A percentile compares a stretch with the other conserved stretches of the same genome.
Evolutionary conservation across 1,140 invertebrate species (phyloP).

Genomic region (Hormaphis cornu): DNA sequence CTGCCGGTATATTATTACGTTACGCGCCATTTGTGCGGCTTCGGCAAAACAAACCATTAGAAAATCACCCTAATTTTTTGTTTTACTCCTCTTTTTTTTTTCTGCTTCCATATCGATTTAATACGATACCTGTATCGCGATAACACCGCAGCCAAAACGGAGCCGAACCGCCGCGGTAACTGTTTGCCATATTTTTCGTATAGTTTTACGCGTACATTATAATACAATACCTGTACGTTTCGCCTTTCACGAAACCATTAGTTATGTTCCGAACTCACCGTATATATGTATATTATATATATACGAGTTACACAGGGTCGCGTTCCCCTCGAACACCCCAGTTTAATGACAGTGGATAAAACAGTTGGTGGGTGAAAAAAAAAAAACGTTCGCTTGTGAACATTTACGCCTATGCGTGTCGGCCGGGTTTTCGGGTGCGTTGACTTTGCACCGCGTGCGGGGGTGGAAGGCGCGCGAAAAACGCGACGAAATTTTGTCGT

Average conservation of each 20-base stretch:
- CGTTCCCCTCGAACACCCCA: constrained; percentile 13
- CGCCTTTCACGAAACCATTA: constrained; percentile 29
- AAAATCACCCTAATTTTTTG: constrained; percentile 30
- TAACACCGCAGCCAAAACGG: neutral
- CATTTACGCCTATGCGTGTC: neutral
- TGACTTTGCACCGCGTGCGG: neutral
- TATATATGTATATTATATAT: neutral
- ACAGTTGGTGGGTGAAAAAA: neutral
- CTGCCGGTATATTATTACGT: neutral
- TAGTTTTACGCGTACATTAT: neutral
- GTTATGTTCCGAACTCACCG: constrained; percentile 22
- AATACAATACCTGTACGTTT: neutral
- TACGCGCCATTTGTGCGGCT: constrained; percentile 24
- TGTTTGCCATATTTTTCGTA: constrained; percentile 25
- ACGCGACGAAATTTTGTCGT: neutral
- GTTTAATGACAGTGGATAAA: constrained; percentile 19
- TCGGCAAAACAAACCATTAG: constrained; percentile 14
- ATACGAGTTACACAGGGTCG: neutral
- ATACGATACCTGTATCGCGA: neutral
- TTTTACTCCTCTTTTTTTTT: constrained; percentile 1
- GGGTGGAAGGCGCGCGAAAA: constrained; percentile 5
- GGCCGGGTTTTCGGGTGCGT: neutral
- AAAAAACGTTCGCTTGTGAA: neutral
- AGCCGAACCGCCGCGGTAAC: neutral
- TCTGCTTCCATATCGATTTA: constrained; percentile 11